Percentiles rank a stretch among this genome's conserved stretches.
Evolutionary conservation across 1,140 invertebrate genomes (phyloP).

Genomic region (Argopecten irradians): DNA sequence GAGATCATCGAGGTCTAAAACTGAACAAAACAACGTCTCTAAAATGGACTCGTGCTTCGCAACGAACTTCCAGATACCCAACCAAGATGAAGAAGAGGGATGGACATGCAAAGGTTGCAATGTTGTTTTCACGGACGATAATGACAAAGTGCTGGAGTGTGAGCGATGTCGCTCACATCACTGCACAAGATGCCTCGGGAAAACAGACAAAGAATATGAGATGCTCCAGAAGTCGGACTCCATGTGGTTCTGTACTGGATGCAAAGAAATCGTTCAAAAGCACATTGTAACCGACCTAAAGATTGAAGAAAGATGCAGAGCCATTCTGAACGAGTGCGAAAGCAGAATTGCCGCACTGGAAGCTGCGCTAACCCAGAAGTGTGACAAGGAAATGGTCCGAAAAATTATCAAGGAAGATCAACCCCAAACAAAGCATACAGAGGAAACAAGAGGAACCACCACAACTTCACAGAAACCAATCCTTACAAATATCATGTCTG

Average conservation of each 20-base stretch:
- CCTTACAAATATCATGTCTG: too few relatives aligned
- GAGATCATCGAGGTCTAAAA: too few relatives aligned
- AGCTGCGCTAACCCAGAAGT: background rate
- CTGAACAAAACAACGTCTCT: too few relatives aligned
- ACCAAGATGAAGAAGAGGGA: too few relatives aligned
- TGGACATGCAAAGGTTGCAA: too few relatives aligned
- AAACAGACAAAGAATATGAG: background rate
- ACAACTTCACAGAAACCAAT: too few relatives aligned
- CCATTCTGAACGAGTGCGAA: background rate
- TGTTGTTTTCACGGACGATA: too few relatives aligned
- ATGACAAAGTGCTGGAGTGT: too few relatives aligned
- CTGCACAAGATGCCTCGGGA: background rate
- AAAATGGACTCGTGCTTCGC: too few relatives aligned
- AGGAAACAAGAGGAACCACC: too few relatives aligned
- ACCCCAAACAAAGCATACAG: background rate
- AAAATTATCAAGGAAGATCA: background rate
- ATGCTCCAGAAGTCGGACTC: background rate
- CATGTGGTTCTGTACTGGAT: background rate
- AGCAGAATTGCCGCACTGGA: background rate
- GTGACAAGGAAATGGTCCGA: background rate
- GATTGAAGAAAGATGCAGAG: background rate
- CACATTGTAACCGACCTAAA: background rate
- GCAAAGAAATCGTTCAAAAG: background rate
- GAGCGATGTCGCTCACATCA: background rate
- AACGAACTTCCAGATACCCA: too few relatives aligned